Evolutionary conservation across 2,113 vertebrate genomes (phyloP), one percentile per base, ranked within the genome.

Genomic region (Sinocyclocheilus grahami): DNA sequence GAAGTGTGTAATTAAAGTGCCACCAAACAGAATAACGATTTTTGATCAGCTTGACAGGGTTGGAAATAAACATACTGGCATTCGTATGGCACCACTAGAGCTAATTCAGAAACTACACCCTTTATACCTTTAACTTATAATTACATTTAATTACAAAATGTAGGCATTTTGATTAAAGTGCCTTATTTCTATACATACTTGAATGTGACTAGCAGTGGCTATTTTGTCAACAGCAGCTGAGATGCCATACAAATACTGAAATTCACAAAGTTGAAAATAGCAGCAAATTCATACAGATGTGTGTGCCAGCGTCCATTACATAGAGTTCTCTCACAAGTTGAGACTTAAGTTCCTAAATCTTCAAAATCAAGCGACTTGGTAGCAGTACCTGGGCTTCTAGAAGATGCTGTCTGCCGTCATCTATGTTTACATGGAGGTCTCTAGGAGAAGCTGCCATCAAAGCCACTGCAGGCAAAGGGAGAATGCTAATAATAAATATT

Each of bases 171-270:
- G 42, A 39, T 55, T 14, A 11, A 24, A 11, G 83, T 69, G 78
- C 53, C 55, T 88, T 77, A 33, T 33, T 3, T 33, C 2, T 33
- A 33, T 33, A 33, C 97, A 97, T 99, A 99, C 97, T 97, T 97
- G 96, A 93, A 93, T 92, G 90, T 95, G 88, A 82, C 94, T 88
- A 91, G 96, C 89, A 89, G 96, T 94, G 91, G 95, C 92, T 97
- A 99, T 96, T 97, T 98, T 99, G 96, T 95, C 86, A 95, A 99
- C 92, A 94, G 98, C 97, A 93, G 96, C 77, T 93, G 97, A 97
- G 95, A 99, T 92, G 92, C 96, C 97, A 96, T 96, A 95, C 94
- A 98, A 94, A 92, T 96, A 98, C 98, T 99, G 97, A 90, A 99
- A 97, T 89, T 93, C 92, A 95, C 91, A 95, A 92, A 85, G 84